phyloP scores from a whole-genome alignment of 2,888 invertebrate genomes.

The Diplolepis rosae region DNA sequence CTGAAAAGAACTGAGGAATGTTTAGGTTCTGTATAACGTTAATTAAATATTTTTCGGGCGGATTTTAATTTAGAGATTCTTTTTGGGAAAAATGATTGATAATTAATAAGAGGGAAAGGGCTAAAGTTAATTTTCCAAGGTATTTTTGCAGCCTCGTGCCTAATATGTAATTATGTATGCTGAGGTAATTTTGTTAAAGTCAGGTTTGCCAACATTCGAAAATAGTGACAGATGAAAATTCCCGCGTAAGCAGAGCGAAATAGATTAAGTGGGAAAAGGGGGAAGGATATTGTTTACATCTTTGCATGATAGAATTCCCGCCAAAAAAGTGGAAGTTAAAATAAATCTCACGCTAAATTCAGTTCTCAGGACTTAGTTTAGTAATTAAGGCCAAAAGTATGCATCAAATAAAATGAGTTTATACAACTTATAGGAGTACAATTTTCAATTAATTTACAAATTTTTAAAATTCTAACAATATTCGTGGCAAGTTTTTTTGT shows the following conservation, averaged over 20 bases:
- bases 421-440: too few relatives aligned
- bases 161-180: not conserved
- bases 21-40: not conserved
- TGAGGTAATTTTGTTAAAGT: not conserved
- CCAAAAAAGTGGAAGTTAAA: not conserved
- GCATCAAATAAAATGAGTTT: too few relatives aligned
- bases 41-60: not conserved
- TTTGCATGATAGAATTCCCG: not conserved
- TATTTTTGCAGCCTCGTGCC: not conserved
- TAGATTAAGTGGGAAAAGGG: not conserved
- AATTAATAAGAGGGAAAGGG: not conserved
- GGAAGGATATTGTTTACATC: not conserved
- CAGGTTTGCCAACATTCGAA: slow-evolving; percentile 45
- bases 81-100: not conserved
- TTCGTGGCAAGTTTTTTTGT: too few relatives aligned
- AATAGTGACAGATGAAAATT: slow-evolving; percentile 34
- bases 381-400: too few relatives aligned
- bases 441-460: too few relatives aligned
- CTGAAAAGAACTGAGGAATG: not conserved
- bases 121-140: not conserved
- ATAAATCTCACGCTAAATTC: too few relatives aligned
- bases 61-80: too few relatives aligned
- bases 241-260: slow-evolving; percentile 33
- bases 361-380: too few relatives aligned
- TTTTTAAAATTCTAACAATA: too few relatives aligned